A percentile compares a stretch with the other conserved stretches of the same genome.
Evolutionary conservation across 1,140 invertebrate genomes (phyloP).

Genomic region (Diachasmimorpha longicaudata): DNA sequence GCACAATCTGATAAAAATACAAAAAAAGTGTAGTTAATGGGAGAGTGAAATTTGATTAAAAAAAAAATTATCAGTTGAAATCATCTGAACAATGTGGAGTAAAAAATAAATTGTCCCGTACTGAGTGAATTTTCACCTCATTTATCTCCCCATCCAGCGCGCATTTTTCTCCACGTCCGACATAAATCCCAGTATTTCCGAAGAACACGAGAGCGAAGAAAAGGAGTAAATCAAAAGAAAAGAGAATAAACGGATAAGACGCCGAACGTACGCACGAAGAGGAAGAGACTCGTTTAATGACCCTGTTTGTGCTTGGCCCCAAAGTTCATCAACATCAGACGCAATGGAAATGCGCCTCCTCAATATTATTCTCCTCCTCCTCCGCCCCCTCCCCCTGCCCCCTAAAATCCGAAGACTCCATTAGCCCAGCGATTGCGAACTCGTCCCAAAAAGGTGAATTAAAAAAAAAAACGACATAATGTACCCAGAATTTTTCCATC

Average conservation of each 20-base stretch:
- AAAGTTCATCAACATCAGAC: constrained; percentile 1
- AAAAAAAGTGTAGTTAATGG: too few species aligned
- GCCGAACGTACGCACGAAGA: background rate
- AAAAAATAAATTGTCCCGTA: too few species aligned
- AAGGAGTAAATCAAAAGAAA: background rate
- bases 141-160: too few species aligned
- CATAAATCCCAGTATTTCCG: background rate
- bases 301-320: constrained; percentile 11
- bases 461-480: background rate
- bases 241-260: background rate
- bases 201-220: background rate
- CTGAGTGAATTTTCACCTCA: too few species aligned
- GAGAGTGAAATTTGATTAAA: too few species aligned
- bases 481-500: background rate
- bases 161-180: background rate
- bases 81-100: too few species aligned
- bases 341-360: background rate
- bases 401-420: background rate
- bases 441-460: background rate
- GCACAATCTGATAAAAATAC: too few species aligned
- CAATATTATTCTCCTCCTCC: background rate
- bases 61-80: too few species aligned
- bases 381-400: background rate
- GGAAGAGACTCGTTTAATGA: constrained; percentile 16
- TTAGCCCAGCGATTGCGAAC: background rate